Conservation (phyloP, 2,888 invertebrate genomes). For the Leptopilina myrica region DNA sequence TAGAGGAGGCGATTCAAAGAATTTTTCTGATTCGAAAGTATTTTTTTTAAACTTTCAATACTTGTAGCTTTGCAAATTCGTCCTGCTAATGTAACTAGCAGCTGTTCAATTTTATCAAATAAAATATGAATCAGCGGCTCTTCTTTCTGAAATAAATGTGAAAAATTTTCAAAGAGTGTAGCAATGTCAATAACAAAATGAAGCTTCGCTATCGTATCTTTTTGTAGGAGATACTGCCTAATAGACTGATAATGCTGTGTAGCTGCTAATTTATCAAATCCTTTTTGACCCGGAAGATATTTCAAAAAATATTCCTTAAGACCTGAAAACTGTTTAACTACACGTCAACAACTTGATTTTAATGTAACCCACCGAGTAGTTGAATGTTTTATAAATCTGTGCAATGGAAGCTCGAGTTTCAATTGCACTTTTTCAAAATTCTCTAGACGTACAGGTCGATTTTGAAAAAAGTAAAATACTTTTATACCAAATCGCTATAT, state of each 20-base stretch:
- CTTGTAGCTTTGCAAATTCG: background rate
- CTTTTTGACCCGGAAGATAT: background rate
- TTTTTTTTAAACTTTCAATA: conserved; percentile 8
- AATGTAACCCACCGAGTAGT: background rate
- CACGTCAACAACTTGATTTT: background rate
- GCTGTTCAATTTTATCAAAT: background rate
- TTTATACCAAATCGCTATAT: background rate
- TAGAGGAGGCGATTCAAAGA: background rate
- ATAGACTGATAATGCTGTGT: conserved; percentile 19
- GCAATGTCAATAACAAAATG: conserved; percentile 40
- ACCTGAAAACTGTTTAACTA: background rate
- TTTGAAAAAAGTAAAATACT: background rate
- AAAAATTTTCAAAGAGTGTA: background rate
- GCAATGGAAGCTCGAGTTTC: background rate
- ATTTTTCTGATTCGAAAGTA: background rate
- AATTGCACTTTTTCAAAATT: background rate
- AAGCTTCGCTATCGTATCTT: conserved; percentile 42
- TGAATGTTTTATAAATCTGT: background rate
- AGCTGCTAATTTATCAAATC: background rate
- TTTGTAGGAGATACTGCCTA: conserved; percentile 10
- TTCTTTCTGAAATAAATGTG: background rate
- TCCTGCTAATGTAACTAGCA: conserved; percentile 1
- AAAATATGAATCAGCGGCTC: background rate
- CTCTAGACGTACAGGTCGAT: background rate
- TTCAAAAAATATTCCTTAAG: background rate